Conservation (phyloP, 2,113 vertebrate species). For the Oncorhynchus nerka region DNA sequence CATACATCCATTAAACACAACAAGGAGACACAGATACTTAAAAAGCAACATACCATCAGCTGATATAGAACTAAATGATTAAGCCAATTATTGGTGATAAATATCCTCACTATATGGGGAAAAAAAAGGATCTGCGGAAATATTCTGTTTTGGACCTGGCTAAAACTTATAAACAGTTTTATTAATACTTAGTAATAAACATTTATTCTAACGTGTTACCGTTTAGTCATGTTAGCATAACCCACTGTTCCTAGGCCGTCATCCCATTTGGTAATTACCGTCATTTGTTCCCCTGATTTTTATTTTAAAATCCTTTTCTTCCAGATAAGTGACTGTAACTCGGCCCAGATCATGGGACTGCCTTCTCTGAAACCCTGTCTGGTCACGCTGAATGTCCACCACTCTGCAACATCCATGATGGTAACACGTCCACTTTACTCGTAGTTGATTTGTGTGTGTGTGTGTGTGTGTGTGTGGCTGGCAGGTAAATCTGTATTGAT, state of each 20-base stretch:
- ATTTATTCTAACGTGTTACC: background rate
- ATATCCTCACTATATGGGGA: no score
- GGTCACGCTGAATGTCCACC: conserved; percentile 84
- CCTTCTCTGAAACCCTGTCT: conserved; percentile 82
- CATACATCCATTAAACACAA: no score
- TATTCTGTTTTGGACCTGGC: background rate
- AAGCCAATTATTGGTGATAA: no score
- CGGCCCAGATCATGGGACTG: conserved; percentile 83
- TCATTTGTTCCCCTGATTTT: no score
- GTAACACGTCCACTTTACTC: conserved; percentile 52
- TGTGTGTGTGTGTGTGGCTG: background rate
- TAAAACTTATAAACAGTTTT: background rate
- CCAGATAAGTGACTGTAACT: conserved; percentile 89
- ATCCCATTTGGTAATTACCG: no score
- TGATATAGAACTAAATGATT: no score
- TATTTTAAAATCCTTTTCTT: background rate
- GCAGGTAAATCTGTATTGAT: background rate
- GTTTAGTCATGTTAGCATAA: no score
- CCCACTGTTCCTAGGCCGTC: no score
- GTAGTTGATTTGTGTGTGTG: background rate
- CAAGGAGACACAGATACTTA: no score
- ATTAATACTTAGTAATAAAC: no score
- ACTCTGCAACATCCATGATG: conserved; percentile 86
- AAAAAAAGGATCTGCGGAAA: background rate
- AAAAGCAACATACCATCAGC: no score